A percentile compares a stretch with the other conserved stretches of the same genome.
phyloP scores from a whole-genome alignment of 1,140 invertebrate species.

The Cydia fagiglandana region DNA sequence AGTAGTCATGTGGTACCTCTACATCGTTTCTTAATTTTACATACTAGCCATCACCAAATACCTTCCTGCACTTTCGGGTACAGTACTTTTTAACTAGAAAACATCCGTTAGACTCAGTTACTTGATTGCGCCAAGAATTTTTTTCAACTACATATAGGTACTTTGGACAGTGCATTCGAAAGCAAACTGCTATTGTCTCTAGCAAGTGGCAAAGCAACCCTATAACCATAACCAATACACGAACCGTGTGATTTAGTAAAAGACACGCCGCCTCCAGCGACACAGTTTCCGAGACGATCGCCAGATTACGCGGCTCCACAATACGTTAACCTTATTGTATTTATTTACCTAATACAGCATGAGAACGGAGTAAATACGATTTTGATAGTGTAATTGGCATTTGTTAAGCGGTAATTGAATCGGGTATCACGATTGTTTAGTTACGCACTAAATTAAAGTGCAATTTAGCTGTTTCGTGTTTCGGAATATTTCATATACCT shows the following conservation, averaged over 20 bases:
- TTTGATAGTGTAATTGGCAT: conserved; percentile 49
- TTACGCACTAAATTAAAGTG: conserved; percentile 21
- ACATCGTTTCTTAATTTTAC: too few relatives aligned
- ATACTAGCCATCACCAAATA: too few relatives aligned
- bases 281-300: conserved; percentile 54
- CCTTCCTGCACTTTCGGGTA: too few relatives aligned
- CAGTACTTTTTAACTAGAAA: too few relatives aligned
- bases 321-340: conserved; percentile 34
- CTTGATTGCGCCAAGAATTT: too few relatives aligned
- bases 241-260: conserved; percentile 51
- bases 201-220: conserved; percentile 34
- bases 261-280: conserved; percentile 48
- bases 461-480: conserved; percentile 29
- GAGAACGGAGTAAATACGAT: conserved; percentile 44
- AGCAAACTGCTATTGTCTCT: neutral
- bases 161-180: neutral
- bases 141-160: too few relatives aligned
- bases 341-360: conserved; percentile 52
- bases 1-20: too few relatives aligned
- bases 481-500: neutral
- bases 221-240: conserved; percentile 38
- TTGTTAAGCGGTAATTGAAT: conserved; percentile 47
- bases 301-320: conserved; percentile 44
- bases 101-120: too few relatives aligned
- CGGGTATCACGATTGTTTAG: conserved; percentile 45